Evolutionary conservation across 1,140 invertebrate genomes (phyloP), one percentile per base, ranked within the genome.

Genomic region (Amyelois transitella): DNA sequence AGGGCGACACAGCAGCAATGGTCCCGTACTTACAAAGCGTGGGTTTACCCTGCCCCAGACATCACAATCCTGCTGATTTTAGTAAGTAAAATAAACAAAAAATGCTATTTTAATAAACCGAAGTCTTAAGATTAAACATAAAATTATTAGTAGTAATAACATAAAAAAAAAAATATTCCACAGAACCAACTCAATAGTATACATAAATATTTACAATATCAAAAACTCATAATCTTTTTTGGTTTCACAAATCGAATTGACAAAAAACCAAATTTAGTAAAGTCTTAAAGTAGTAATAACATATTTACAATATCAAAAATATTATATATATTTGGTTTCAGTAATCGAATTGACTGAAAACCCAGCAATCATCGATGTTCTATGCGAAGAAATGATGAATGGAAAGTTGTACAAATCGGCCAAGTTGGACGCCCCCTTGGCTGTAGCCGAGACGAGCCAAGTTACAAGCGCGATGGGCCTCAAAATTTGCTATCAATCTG

Each of bases 51-150:
- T 97, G 96, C 75, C 96, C 95, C 1, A 89, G 90, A 18, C 94
- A 94, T 66, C 93, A 96, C 75, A 97, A 96, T 71, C 95, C 95
- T 12, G 94, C 95, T 38, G 96, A 97, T 88, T 96, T 92, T 62
- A 90, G 92, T 93, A 78, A 90, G 91, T 86, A 55, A n/a, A n/a
- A n/a, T n/a, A n/a, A n/a, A n/a, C n/a, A n/a, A n/a, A n/a, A n/a
- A n/a, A n/a, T n/a, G n/a, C n/a, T n/a, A n/a, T n/a, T n/a, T n/a
- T n/a, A n/a, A n/a, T n/a, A n/a, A n/a, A n/a, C n/a, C n/a, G n/a
- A n/a, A n/a, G n/a, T n/a, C n/a, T n/a, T n/a, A n/a, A n/a, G n/a
- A n/a, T n/a, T n/a, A n/a, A n/a, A 32, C 8, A 32, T n/a, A n/a
- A n/a, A n/a, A n/a, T n/a, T n/a, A n/a, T n/a, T n/a, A n/a, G n/a